Evolutionary conservation across 2,113 vertebrate genomes (phyloP).

Genomic region (Grammomys surdaster): DNA sequence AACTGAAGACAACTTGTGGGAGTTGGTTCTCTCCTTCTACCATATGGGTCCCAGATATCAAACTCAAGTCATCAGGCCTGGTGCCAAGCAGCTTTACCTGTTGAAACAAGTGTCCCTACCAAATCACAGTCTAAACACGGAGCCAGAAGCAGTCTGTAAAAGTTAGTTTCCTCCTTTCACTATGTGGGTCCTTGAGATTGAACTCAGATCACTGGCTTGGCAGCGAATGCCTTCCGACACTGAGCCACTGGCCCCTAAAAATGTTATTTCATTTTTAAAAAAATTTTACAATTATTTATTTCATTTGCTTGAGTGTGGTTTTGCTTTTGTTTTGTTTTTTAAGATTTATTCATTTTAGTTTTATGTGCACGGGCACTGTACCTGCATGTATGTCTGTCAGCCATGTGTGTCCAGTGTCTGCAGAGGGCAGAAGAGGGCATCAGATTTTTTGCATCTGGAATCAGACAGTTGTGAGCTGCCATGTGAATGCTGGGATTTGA

Average conservation of each 20-base stretch:
- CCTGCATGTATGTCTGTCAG: background rate
- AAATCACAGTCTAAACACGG: constrained; percentile 23
- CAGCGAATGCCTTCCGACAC: background rate
- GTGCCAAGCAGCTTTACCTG: background rate
- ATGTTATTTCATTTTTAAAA: background rate
- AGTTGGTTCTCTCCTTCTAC: background rate
- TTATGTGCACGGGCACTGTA: background rate
- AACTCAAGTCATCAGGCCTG: background rate
- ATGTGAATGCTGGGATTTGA: background rate
- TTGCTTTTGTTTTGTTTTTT: background rate
- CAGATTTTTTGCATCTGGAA: background rate
- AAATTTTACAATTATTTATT: background rate
- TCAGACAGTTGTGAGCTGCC: background rate
- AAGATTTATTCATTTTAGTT: background rate
- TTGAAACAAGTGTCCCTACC: background rate
- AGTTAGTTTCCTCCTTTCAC: background rate
- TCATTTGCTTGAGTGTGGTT: background rate
- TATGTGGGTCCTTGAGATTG: background rate
- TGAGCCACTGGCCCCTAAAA: background rate
- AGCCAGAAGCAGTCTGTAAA: background rate
- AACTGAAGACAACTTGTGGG: background rate
- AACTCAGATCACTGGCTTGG: background rate
- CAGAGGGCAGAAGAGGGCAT: background rate
- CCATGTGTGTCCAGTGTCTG: background rate
- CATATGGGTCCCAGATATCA: background rate